Conservation (phyloP, 2,113 vertebrate species). For the Equus quagga region DNA sequence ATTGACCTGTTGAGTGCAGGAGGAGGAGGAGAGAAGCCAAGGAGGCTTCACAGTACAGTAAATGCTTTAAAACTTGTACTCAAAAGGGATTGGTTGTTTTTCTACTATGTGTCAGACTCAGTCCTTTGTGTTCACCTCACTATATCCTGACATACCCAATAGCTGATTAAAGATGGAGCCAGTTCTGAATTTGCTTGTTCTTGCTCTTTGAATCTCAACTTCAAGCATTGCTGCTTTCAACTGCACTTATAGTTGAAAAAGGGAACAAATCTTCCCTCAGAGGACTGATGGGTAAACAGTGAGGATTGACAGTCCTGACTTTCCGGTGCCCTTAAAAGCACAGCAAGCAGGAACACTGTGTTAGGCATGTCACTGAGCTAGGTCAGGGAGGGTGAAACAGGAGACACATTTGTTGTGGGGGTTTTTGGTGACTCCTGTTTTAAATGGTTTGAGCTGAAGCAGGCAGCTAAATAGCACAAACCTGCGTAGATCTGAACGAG, state of each 20-base stretch:
- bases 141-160: too few relatives aligned
- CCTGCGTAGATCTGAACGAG: not conserved
- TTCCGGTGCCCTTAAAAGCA: not conserved
- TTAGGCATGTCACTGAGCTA: too few relatives aligned
- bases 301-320: not conserved
- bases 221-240: not conserved
- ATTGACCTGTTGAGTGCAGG: too few relatives aligned
- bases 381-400: not conserved
- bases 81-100: not conserved
- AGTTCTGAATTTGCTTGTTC: not conserved
- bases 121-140: not conserved
- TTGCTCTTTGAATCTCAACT: not conserved
- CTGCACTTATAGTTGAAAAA: not conserved
- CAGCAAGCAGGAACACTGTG: not conserved
- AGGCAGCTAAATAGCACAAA: not conserved
- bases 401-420: not conserved
- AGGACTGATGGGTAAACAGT: not conserved
- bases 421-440: not conserved
- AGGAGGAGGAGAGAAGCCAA: not conserved
- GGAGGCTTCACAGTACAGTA: not conserved
- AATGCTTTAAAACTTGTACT: not conserved
- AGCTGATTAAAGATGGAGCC: not conserved
- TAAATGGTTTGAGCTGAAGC: not conserved
- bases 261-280: not conserved
- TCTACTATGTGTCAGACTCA: too few relatives aligned